Conservation (phyloP, 2,888 invertebrate species). For the Erebia epiphron region DNA sequence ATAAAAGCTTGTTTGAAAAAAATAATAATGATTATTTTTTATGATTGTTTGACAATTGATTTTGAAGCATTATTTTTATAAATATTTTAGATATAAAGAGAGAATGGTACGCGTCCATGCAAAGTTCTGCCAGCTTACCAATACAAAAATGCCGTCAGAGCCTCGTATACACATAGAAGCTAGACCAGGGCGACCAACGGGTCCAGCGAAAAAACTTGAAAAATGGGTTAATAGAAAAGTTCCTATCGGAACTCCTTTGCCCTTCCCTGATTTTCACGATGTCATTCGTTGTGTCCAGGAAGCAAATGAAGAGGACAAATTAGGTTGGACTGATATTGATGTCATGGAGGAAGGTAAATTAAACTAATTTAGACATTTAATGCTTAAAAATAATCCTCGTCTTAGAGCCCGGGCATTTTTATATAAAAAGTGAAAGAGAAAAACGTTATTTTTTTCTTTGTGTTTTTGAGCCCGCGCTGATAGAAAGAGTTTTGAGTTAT, state of each 20-base stretch:
- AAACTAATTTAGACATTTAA: background rate
- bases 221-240: conserved; percentile 73
- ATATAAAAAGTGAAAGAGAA: too few relatives aligned
- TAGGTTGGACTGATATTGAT: conserved; percentile 71
- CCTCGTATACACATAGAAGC: conserved; percentile 66
- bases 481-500: too few relatives aligned
- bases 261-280: conserved; percentile 83
- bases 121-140: conserved; percentile 86
- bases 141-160: conserved; percentile 76
- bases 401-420: too few relatives aligned
- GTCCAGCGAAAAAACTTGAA: conserved; percentile 70
- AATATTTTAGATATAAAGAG: conserved; percentile 69
- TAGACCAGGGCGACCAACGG: conserved; percentile 61
- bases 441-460: too few relatives aligned
- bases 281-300: conserved; percentile 70
- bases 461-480: too few relatives aligned
- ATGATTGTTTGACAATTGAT: background rate
- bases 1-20: too few relatives aligned
- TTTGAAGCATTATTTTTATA: background rate
- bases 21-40: too few relatives aligned
- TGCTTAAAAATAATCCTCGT: too few relatives aligned
- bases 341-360: conserved; percentile 74
- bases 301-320: conserved; percentile 65
- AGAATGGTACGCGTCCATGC: conserved; percentile 76
- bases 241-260: conserved; percentile 67